phyloP scores from a whole-genome alignment of 2,888 invertebrate species.

The Chelonus formosanus region DNA sequence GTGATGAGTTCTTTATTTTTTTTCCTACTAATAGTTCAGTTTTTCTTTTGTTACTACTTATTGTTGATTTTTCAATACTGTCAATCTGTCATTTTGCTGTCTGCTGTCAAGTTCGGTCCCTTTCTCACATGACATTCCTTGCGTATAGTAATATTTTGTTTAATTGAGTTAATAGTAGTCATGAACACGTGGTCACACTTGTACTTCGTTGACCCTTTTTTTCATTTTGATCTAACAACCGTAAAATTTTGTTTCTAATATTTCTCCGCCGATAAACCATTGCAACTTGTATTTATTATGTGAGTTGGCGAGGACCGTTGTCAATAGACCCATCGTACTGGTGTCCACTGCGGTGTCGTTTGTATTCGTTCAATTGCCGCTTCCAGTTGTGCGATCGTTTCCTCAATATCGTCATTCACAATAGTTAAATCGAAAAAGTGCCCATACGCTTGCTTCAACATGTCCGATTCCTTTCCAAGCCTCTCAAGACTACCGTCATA shows the following conservation, averaged over 20 bases:
- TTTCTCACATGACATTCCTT: constrained; percentile 1
- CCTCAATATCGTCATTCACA: constrained; percentile 99
- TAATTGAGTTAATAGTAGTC: constrained; percentile 37
- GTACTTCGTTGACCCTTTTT: constrained; percentile 40
- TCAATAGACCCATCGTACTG: constrained; percentile 98
- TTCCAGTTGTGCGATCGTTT: constrained; percentile 93
- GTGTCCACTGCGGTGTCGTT: constrained; percentile 95
- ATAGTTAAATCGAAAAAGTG: constrained; percentile 98
- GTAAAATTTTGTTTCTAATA: constrained; percentile 6
- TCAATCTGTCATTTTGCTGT: no score
- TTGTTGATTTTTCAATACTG: no score
- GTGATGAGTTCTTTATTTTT: no score
- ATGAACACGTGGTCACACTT: constrained; percentile 58
- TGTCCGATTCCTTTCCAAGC: constrained; percentile 94
- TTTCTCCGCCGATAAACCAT: constrained; percentile 54
- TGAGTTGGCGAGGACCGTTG: constrained; percentile 67
- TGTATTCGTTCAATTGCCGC: constrained; percentile 90
- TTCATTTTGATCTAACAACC: constrained; percentile 5
- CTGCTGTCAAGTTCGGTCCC: neutral
- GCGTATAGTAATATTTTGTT: neutral
- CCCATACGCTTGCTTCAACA: constrained; percentile 95
- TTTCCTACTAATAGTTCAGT: no score
- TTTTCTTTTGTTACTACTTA: no score
- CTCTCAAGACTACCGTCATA: constrained; percentile 97
- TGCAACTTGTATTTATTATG: constrained; percentile 55